Base-by-base conservation (phyloP, 2,113 vertebrate species). In the Campylomormyrus tamandua region DNA sequence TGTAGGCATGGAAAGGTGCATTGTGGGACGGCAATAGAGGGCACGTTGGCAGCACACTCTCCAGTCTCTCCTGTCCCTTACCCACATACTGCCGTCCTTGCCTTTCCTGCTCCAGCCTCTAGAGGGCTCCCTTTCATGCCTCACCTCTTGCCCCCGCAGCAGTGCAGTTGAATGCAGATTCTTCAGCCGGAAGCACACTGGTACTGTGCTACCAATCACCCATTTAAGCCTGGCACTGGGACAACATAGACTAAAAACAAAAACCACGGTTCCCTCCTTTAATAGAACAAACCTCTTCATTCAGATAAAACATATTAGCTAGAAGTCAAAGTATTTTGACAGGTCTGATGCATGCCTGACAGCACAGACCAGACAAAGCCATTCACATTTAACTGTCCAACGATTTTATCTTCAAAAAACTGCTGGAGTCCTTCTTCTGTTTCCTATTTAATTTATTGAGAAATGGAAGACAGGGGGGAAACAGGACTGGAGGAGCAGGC, bases 211-310 rank as follows among this genome's bases (percentile, higher is more conserved):
- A 87, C 58, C 90, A 92, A 92, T 93, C 92, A 91, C 92, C 91
- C 39, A 9, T 50, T 19, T 80, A 49, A 77, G 66, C 27, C 62
- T 89, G 88, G 24, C 62, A 21, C 35, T 35, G n/a, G 62, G 88
- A 6, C 62, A 77, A 31, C 62, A 70, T 11, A 27, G 62, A 70
- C 62, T 66, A 49, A 80, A 85, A 89, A 21, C 53, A 6, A 62
- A 91, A 90, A 92, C 93, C 93, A 92, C 93, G 92, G 93, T 13
- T 70, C n/a, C 3, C 8, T 94, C 92, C 93, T 92, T 93, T 93
- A 92, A 93, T 92, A 91, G 88, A 86, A 86, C 4, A n/a, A 13
- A 27, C 83, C 46, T 86, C 45, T 31, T 50, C 45, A 86, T 86
- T 86, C 48, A 86, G n/a, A 50, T 24, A 49, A 86, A 42, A 50